Conservation (phyloP, 2,888 invertebrate species). For the Unio pictorum region DNA sequence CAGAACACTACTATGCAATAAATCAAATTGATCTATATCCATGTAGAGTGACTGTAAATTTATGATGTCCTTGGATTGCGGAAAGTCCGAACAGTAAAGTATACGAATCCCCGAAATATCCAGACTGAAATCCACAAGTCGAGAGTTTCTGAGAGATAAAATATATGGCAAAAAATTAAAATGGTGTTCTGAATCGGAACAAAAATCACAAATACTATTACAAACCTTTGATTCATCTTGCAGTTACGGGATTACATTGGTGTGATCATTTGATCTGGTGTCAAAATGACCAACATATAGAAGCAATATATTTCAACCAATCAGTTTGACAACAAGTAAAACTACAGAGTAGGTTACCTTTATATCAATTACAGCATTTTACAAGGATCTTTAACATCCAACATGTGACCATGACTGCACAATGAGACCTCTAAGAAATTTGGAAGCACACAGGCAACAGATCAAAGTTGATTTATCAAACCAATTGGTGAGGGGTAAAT, state of each 20-base stretch:
- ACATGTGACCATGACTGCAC: too few relatives aligned
- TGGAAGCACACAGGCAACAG: too few relatives aligned
- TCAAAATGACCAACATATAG: neutral
- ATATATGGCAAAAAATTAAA: neutral
- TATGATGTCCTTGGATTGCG: neutral
- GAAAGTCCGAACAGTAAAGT: conserved; percentile 6
- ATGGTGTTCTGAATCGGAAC: conserved; percentile 1
- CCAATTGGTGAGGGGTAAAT: too few relatives aligned
- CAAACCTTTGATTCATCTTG: conserved; percentile 9
- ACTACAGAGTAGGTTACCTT: neutral
- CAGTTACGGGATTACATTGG: conserved; percentile 6
- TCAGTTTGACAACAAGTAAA: neutral
- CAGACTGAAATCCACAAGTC: neutral
- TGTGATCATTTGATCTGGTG: conserved; percentile 1
- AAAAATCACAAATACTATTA: conserved; percentile 6
- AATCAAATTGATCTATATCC: conserved; percentile 7
- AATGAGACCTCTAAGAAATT: too few relatives aligned
- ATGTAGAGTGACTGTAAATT: conserved; percentile 6
- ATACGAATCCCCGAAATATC: neutral
- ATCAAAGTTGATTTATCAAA: too few relatives aligned
- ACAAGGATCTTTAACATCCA: too few relatives aligned
- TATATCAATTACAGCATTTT: neutral
- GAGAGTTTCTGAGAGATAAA: conserved; percentile 1
- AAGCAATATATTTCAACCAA: neutral
- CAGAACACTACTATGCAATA: neutral